These are phyloP conservation scores for Platerodrilus igneus DNA, from an alignment of 2,888 invertebrate genomes.

Conservation along the genomic window DNA sequence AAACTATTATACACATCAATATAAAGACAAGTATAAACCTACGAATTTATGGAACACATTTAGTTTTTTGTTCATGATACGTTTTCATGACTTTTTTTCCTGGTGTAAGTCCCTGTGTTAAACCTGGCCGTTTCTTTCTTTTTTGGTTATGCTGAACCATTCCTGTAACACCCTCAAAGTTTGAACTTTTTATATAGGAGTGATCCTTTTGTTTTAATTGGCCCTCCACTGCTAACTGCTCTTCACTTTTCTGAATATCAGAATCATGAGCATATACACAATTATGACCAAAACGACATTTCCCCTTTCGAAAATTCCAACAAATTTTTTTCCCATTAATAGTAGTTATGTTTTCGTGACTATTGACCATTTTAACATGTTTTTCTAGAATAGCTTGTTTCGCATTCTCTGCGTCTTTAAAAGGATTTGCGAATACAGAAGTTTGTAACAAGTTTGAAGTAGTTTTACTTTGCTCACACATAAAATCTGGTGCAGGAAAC, in stretches of 20 bases:
- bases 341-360: conserved; percentile 63
- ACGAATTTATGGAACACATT: conserved; percentile 11
- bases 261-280: conserved; percentile 91
- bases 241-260: conserved; percentile 64
- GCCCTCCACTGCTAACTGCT: conserved; percentile 57
- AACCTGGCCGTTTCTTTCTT: conserved; percentile 73
- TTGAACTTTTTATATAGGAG: conserved; percentile 40
- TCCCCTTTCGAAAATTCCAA: conserved; percentile 88
- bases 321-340: conserved; percentile 87
- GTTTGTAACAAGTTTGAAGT: conserved; percentile 46
- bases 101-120: conserved; percentile 71
- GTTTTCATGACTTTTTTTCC: conserved; percentile 81
- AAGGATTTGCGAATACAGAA: conserved; percentile 85
- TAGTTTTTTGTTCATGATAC: conserved; percentile 60
- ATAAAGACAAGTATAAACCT: no score
- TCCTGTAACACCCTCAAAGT: conserved; percentile 26
- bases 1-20: no score
- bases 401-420: conserved; percentile 77
- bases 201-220: conserved; percentile 46
- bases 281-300: conserved; percentile 86
- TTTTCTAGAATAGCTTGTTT: conserved; percentile 83
- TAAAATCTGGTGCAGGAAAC: conserved; percentile 63
- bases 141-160: conserved; percentile 16
- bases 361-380: conserved; percentile 86
- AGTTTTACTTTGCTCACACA: conserved; percentile 49